These are phyloP conservation scores for Metaphire vulgaris DNA, from an alignment of 1,140 invertebrate genomes.

Conservation along the genomic window DNA sequence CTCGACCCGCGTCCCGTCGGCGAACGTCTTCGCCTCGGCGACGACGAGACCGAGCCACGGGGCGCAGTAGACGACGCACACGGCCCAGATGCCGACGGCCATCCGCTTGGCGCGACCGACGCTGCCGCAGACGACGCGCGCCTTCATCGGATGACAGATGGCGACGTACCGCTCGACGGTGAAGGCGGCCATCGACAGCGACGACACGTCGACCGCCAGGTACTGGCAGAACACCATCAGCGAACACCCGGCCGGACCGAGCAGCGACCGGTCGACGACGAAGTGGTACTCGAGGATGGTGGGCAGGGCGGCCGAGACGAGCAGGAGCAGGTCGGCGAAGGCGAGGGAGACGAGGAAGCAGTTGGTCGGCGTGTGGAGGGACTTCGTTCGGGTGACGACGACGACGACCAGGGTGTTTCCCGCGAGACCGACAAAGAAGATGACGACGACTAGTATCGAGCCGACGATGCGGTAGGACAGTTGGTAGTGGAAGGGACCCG, in stretches of 20 bases:
- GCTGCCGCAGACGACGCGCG: slow-evolving; percentile 67
- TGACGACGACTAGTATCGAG: slow-evolving; percentile 57
- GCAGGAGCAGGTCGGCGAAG: slow-evolving; percentile 80
- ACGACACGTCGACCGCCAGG: slow-evolving; percentile 72
- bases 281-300: slow-evolving; percentile 59
- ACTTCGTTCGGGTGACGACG: slow-evolving; percentile 45
- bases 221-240: slow-evolving; percentile 61
- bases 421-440: slow-evolving; percentile 52
- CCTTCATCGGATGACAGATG: slow-evolving; percentile 84
- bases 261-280: slow-evolving; percentile 60
- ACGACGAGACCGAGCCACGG: slow-evolving; percentile 45
- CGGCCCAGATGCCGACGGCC: slow-evolving; percentile 58
- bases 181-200: slow-evolving; percentile 85
- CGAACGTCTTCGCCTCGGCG: slow-evolving; percentile 26
- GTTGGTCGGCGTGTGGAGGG: slow-evolving; percentile 64
- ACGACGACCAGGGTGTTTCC: slow-evolving; percentile 54
- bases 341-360: slow-evolving; percentile 89
- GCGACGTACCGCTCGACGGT: slow-evolving; percentile 90
- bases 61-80: slow-evolving; percentile 52
- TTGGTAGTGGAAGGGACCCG: slow-evolving; percentile 52
- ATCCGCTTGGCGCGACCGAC: slow-evolving; percentile 58
- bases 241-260: slow-evolving; percentile 57
- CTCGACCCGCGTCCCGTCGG: slow-evolving; percentile 40
- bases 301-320: slow-evolving; percentile 60
- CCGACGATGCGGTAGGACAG: slow-evolving; percentile 56